Conservation (phyloP, 2,797 vertebrate species). For the Sphenodon punctatus region DNA sequence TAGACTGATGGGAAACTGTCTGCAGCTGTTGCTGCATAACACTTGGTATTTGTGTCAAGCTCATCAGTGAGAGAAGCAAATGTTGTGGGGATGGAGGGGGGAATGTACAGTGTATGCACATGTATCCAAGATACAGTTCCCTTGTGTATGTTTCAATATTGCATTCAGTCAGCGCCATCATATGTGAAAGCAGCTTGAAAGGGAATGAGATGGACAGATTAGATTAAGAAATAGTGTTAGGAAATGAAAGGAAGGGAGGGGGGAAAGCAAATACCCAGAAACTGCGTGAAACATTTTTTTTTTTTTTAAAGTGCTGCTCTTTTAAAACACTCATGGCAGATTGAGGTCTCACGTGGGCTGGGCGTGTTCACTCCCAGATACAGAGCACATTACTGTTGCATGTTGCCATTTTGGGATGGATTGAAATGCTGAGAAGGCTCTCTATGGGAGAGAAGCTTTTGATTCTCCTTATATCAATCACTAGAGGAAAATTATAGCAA, state of each 20-base stretch:
- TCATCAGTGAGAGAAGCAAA: slow-evolving; percentile 28
- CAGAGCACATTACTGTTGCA: background rate
- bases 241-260: slow-evolving; percentile 2
- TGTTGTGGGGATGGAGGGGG: background rate
- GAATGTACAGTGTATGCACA: slow-evolving; percentile 3
- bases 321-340: slow-evolving; percentile 6
- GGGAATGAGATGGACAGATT: background rate
- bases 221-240: slow-evolving; percentile 10
- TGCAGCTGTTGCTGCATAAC: slow-evolving; percentile 60
- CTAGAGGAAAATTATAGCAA: background rate
- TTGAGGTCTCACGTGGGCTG: background rate
- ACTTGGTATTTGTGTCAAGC: slow-evolving; percentile 31
- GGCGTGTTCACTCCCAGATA: background rate
- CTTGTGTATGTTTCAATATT: slow-evolving; percentile 6
- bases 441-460: background rate
- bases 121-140: background rate
- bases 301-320: background rate
- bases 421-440: background rate
- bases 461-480: background rate
- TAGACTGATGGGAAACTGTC: slow-evolving; percentile 62
- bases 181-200: background rate
- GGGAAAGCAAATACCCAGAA: background rate
- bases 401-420: background rate
- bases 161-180: background rate
- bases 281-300: slow-evolving; percentile 5